These are phyloP conservation scores for Acanthochromis polyacanthus DNA, from an alignment of 2,113 vertebrate species.

Conservation along the genomic window DNA sequence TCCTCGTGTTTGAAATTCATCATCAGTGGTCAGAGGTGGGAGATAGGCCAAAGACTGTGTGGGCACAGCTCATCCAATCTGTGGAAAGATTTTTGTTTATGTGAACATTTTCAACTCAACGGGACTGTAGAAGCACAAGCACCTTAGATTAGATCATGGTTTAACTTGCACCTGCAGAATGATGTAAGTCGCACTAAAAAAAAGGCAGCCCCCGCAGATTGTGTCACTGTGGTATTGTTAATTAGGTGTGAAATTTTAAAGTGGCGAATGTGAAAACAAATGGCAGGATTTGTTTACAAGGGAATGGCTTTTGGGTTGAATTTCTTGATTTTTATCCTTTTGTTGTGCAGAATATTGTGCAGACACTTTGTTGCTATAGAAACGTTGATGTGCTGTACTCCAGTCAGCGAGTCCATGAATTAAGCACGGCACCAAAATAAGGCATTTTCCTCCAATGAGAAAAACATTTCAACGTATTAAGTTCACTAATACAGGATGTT, in stretches of 20 bases:
- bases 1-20: slow-evolving; percentile 49
- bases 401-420: slow-evolving; percentile 72
- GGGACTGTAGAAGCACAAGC: slow-evolving; percentile 13
- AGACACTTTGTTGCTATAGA: slow-evolving; percentile 81
- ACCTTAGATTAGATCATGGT: slow-evolving; percentile 17
- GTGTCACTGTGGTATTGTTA: slow-evolving; percentile 17
- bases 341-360: slow-evolving; percentile 66
- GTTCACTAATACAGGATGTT: slow-evolving; percentile 24
- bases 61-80: slow-evolving; percentile 70
- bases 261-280: slow-evolving; percentile 15
- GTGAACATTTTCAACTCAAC: slow-evolving; percentile 47
- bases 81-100: slow-evolving; percentile 56
- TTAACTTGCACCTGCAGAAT: slow-evolving; percentile 16
- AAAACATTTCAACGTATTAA: slow-evolving; percentile 28
- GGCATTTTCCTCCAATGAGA: slow-evolving; percentile 33
- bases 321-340: slow-evolving; percentile 50
- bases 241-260: slow-evolving; percentile 35
- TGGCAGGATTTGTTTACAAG: slow-evolving; percentile 45
- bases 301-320: slow-evolving; percentile 57
- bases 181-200: slow-evolving; percentile 22
- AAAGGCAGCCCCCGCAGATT: slow-evolving; percentile 2
- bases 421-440: slow-evolving; percentile 67
- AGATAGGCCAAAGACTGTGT: slow-evolving; percentile 53
- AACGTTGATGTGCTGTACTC: slow-evolving; percentile 75
- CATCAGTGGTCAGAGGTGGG: slow-evolving; percentile 42